Conservation (phyloP, 2,888 invertebrate species). For the Phortica magna region DNA sequence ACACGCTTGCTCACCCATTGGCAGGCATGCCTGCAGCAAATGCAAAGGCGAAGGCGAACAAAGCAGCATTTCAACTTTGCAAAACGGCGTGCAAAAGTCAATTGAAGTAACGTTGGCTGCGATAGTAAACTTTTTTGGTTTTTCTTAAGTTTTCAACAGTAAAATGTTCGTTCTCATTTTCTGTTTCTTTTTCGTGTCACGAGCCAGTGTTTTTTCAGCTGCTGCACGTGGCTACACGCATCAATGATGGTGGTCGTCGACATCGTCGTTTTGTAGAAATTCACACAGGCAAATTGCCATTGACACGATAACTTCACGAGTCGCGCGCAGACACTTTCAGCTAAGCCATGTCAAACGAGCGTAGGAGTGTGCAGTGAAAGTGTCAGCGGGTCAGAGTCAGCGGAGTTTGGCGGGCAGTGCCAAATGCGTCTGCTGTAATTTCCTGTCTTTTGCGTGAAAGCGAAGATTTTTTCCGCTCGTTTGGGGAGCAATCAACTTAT, state of each 20-base stretch:
- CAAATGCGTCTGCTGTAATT: conserved; percentile 46
- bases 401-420: neutral
- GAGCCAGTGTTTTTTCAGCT: conserved; percentile 49
- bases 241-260: conserved; percentile 29
- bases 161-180: conserved; percentile 62
- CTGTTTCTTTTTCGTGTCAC: conserved; percentile 48
- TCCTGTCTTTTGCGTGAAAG: conserved; percentile 47
- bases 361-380: neutral
- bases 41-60: neutral
- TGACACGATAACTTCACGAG: conserved; percentile 66
- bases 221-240: conserved; percentile 45
- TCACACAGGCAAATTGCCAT: conserved; percentile 61
- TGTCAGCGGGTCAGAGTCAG: neutral
- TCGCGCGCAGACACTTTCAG: conserved; percentile 16
- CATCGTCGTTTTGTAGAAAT: neutral
- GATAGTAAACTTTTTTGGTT: conserved; percentile 46
- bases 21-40: neutral
- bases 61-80: conserved; percentile 2
- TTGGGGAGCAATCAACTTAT: conserved; percentile 38
- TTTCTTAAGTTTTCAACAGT: conserved; percentile 46
- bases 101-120: conserved; percentile 56
- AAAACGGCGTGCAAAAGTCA: conserved; percentile 58
- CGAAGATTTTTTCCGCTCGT: conserved; percentile 67
- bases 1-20: neutral
- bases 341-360: neutral